These are phyloP conservation scores for Ornithoptera alexandrae DNA, from an alignment of 2,888 invertebrate genomes.

Conservation along the genomic window DNA sequence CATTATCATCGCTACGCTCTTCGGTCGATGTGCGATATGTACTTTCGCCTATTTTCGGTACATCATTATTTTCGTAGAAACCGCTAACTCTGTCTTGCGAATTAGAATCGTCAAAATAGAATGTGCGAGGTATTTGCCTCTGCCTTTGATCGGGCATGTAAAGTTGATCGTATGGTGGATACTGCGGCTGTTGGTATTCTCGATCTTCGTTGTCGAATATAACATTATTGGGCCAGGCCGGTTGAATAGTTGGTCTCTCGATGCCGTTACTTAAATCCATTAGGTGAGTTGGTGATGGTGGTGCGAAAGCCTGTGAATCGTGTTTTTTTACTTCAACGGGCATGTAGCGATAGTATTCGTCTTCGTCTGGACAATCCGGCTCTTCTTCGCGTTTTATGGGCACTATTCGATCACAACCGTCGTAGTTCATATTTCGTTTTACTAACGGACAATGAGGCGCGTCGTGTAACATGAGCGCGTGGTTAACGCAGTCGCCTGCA, in stretches of 20 bases:
- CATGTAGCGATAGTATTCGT: constrained; percentile 65
- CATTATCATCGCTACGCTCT: constrained; percentile 62
- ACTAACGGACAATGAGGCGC: constrained; percentile 35
- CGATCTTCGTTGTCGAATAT: constrained; percentile 56
- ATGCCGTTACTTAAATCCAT: constrained; percentile 72
- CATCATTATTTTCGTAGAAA: constrained; percentile 56
- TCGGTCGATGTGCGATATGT: constrained; percentile 53
- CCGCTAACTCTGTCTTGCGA: constrained; percentile 58
- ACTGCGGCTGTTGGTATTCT: constrained; percentile 57
- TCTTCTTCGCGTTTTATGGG: constrained; percentile 69
- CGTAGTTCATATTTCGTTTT: constrained; percentile 65
- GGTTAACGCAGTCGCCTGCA: constrained; percentile 57
- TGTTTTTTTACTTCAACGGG: constrained; percentile 63
- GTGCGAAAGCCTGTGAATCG: constrained; percentile 54
- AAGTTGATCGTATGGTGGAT: constrained; percentile 54
- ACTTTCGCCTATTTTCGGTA: constrained; percentile 45
- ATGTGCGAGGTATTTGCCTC: constrained; percentile 52
- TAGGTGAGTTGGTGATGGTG: constrained; percentile 66
- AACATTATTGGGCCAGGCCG: constrained; percentile 55
- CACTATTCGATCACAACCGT: constrained; percentile 59
- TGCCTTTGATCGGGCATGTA: constrained; percentile 56
- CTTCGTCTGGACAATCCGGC: constrained; percentile 63
- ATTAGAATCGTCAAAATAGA: constrained; percentile 70
- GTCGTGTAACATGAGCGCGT: constrained; percentile 50
- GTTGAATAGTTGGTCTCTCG: constrained; percentile 53